Evolutionary conservation across 2,797 vertebrate species (phyloP).

Genomic region (Lacerta viridis): DNA sequence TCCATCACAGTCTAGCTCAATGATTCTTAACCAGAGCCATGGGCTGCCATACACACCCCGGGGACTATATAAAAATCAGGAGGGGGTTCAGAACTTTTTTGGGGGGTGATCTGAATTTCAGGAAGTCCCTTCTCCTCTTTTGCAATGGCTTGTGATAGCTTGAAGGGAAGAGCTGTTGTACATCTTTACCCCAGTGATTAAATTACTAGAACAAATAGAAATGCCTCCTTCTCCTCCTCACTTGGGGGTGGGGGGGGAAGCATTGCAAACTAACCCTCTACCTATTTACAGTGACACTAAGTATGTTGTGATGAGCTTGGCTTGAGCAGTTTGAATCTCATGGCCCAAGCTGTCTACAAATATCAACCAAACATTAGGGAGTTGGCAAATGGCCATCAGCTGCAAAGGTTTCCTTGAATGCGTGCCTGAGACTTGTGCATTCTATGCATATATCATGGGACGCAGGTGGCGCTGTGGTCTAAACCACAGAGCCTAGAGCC

Average conservation of each 20-base stretch:
- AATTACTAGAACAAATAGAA: no score
- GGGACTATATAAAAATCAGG: no score
- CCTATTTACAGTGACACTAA: not conserved
- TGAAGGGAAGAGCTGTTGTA: no score
- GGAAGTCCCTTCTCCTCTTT: not conserved
- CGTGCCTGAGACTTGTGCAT: no score
- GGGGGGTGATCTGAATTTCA: not conserved
- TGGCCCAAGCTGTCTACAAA: not conserved
- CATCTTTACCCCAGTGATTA: no score
- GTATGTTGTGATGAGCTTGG: not conserved
- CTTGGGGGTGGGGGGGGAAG: no score
- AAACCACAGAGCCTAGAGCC: no score
- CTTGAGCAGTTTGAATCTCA: not conserved
- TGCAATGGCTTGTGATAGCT: not conserved
- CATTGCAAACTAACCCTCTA: not conserved
- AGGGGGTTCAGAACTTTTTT: not conserved
- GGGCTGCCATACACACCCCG: not conserved
- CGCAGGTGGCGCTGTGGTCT: no score
- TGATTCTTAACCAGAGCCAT: not conserved
- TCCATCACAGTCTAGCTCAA: not conserved
- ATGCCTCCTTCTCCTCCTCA: no score
- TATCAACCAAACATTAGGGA: not conserved
- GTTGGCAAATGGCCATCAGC: not conserved
- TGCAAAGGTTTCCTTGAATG: no score
- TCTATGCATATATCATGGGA: no score